A percentile compares a stretch with the other conserved stretches of the same genome.
phyloP scores from a whole-genome alignment of 1,140 invertebrate species.

The Oscheius sp. region DNA sequence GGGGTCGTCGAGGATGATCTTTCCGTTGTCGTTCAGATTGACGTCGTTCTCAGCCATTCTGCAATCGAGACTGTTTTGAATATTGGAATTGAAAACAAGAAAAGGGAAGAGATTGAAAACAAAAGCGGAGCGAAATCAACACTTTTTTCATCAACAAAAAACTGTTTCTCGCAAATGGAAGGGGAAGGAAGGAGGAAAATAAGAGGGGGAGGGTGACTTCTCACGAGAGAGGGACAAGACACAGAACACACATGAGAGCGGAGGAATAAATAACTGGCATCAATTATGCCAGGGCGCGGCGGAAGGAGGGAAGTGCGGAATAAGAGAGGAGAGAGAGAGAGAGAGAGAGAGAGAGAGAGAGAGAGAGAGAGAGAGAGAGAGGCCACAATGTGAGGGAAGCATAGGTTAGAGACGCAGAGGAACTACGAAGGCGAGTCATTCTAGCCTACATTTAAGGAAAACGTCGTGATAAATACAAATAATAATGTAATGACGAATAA shows the following conservation, averaged over 20 bases:
- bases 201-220: not conserved
- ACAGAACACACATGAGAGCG: too few relatives aligned
- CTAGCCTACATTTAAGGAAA: too few relatives aligned
- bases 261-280: not conserved
- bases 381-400: not conserved
- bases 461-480: too few relatives aligned
- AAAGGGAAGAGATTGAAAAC: not conserved
- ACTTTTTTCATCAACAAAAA: conserved; percentile 4
- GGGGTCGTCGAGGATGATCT: conserved; percentile 44
- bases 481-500: too few relatives aligned
- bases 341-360: not conserved
- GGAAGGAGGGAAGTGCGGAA: not conserved
- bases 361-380: not conserved
- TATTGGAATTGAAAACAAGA: not conserved
- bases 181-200: not conserved
- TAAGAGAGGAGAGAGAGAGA: not conserved
- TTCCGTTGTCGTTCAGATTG: conserved; percentile 14
- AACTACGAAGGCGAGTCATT: too few relatives aligned
- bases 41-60: conserved; percentile 1
- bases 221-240: not conserved
- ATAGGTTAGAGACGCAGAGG: too few relatives aligned
- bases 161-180: not conserved
- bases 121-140: too few relatives aligned
- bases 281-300: not conserved
- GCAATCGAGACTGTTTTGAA: not conserved